Evolutionary conservation across 2,797 vertebrate genomes (phyloP), one percentile per base, ranked within the genome.

Genomic region (Kryptolebias ocellatus): DNA sequence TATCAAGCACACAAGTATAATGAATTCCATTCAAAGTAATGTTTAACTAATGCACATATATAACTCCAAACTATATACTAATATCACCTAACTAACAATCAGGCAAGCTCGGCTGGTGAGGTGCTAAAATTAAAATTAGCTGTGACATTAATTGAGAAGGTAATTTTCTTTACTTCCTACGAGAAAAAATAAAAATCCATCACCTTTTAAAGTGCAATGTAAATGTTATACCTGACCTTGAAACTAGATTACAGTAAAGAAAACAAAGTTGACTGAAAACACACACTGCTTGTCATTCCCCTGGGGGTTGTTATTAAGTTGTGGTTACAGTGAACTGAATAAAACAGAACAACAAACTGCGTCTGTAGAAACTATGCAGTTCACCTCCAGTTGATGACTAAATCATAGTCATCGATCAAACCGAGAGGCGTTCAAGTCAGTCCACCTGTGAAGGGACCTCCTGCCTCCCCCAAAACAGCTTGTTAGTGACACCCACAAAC

Each of bases 351-450:
- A 31, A 20, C 8, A n/a, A 59, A 12, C 17, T 45, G 9, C 31
- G 55, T 50, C 28, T 27, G 24, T 27, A 18, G 24, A 15, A 18
- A 15, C 16, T 16, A 20, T 49, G 45, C 8, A 29, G 37, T 10
- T 49, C 37, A 34, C 56, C 65, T 59, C 27, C 37, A 59, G 34
- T 45, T 67, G 65, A 60, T 59, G 55, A 53, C 15, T 49, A 59
- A 67, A 52, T 59, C 59, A 52, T 52, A 59, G n/a, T 59, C 28
- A 67, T 67, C 53, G 53, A 58, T 67, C 65, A 67, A 34, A 42
- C 34, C 52, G 10, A 29, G 50, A 24, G 5, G 24, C 37, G 5
- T 28, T 18, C 46, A 14, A 52, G 17, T 67, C 47, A 67, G 54
- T 29, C 55, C 46, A 49, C 55, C 64, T 51, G 34, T 42, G 64